Conservation (phyloP, 2,888 invertebrate genomes). For the Proisotoma minuta region DNA sequence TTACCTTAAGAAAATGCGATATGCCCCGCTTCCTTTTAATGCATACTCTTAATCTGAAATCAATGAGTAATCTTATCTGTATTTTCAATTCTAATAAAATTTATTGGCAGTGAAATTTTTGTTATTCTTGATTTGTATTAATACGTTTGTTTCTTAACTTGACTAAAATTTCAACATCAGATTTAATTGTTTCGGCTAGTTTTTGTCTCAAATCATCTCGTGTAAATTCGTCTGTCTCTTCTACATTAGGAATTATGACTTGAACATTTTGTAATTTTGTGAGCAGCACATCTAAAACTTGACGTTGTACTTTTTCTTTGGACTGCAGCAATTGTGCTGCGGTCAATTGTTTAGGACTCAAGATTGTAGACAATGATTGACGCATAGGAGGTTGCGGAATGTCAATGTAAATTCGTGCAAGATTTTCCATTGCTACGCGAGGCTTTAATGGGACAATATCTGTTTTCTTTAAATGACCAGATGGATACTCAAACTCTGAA, state of each 20-base stretch:
- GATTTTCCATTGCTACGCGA: not conserved
- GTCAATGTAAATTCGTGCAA: not conserved
- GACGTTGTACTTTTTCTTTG: not conserved
- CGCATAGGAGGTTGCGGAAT: too few species aligned
- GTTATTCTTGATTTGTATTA: not conserved
- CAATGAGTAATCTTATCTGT: too few species aligned
- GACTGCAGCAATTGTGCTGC: not conserved
- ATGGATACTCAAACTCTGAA: not conserved
- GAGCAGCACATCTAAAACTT: not conserved
- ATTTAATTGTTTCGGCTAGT: not conserved
- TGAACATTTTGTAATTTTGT: not conserved
- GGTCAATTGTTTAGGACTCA: too few species aligned
- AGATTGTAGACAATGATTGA: too few species aligned
- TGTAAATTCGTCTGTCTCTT: not conserved
- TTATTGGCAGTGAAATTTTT: too few species aligned
- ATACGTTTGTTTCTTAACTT: not conserved
- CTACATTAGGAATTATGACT: too few species aligned
- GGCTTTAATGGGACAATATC: not conserved
- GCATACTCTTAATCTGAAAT: too few species aligned
- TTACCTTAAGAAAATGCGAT: too few species aligned
- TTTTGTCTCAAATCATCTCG: not conserved
- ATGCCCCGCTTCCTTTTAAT: too few species aligned
- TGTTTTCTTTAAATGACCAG: not conserved
- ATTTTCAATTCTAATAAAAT: too few species aligned
- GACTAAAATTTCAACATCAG: not conserved